A percentile compares a stretch with the other conserved stretches of the same genome.
Evolutionary conservation across 2,888 invertebrate genomes (phyloP).

Genomic region (Agriopis marginaria): DNA sequence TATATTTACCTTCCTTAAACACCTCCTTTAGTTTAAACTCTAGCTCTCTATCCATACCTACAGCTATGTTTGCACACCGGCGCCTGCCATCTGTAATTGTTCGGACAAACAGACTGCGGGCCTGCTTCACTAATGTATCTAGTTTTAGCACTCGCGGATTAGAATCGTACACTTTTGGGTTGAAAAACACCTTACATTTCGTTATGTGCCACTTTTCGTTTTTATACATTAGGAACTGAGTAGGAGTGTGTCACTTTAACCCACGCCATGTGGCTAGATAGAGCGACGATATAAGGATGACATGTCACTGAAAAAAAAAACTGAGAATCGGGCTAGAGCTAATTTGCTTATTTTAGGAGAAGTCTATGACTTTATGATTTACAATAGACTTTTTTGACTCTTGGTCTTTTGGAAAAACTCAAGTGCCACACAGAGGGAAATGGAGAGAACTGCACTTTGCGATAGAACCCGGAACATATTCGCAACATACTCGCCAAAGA

Average conservation of each 20-base stretch:
- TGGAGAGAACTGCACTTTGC: too few relatives aligned
- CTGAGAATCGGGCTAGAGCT: too few relatives aligned
- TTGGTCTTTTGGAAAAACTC: too few relatives aligned
- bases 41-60: conserved; percentile 55
- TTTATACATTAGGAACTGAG: not conserved
- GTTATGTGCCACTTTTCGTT: not conserved
- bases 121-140: conserved; percentile 80
- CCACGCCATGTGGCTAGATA: not conserved
- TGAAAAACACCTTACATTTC: not conserved
- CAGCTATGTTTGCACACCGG: conserved; percentile 77
- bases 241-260: too few relatives aligned
- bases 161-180: conserved; percentile 8
- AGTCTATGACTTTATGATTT: too few relatives aligned
- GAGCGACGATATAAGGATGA: not conserved
- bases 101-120: conserved; percentile 73
- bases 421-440: too few relatives aligned
- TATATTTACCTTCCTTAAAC: not conserved
- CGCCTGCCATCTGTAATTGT: conserved; percentile 81
- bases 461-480: too few relatives aligned
- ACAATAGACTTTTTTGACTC: too few relatives aligned
- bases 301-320: too few relatives aligned
- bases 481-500: too few relatives aligned
- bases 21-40: not conserved
- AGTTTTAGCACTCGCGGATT: conserved; percentile 68
- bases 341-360: too few relatives aligned